phyloP scores from a whole-genome alignment of 2,888 invertebrate genomes.

The Agrochola lychnidis region DNA sequence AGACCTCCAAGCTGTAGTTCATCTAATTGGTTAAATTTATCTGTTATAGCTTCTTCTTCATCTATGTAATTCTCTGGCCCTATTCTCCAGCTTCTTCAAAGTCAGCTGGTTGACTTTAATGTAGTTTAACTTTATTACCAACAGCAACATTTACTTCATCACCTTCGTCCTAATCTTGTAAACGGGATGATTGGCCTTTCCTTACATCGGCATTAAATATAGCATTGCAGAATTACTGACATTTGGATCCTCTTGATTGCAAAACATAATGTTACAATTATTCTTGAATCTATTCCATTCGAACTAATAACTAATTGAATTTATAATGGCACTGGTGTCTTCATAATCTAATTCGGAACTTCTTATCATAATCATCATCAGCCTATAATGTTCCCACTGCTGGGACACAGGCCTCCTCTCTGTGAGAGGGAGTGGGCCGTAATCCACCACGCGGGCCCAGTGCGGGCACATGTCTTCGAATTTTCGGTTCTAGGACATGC shows the following conservation, averaged over 20 bases:
- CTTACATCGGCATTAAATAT: constrained; percentile 20
- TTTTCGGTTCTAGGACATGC: no score
- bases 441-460: no score
- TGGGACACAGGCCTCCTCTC: no score
- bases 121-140: neutral
- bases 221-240: constrained; percentile 39
- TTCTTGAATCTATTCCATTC: constrained; percentile 39
- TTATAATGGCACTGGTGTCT: constrained; percentile 21
- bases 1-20: neutral
- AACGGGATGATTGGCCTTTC: constrained; percentile 18
- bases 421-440: no score
- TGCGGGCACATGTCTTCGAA: no score
- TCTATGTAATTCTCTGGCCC: no score
- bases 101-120: neutral
- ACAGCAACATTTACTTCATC: constrained; percentile 1
- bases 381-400: no score
- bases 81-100: neutral
- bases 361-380: no score
- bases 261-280: constrained; percentile 38
- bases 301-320: constrained; percentile 31
- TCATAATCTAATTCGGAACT: constrained; percentile 33
- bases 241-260: constrained; percentile 47
- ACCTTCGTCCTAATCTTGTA: neutral
- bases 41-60: neutral
- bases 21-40: neutral